Evolutionary conservation across 2,797 vertebrate genomes (phyloP).

Genomic region (Argya squamiceps): DNA sequence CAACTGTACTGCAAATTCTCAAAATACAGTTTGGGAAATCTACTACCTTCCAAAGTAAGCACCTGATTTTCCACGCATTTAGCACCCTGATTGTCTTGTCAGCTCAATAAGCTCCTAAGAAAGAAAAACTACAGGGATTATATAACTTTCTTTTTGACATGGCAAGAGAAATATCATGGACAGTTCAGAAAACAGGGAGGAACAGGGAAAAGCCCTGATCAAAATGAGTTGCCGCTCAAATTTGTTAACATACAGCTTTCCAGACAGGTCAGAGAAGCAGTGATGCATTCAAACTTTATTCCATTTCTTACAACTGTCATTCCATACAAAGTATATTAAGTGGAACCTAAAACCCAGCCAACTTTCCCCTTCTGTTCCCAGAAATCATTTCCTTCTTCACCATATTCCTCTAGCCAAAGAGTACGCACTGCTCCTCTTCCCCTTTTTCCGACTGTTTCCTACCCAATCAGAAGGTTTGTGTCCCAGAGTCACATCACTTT

Average conservation of each 20-base stretch:
- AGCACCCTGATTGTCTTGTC: neutral
- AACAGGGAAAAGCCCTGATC: neutral
- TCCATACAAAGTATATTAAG: neutral
- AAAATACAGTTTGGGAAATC: neutral
- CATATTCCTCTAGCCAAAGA: neutral
- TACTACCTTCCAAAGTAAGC: neutral
- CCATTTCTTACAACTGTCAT: neutral
- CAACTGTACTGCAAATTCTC: neutral
- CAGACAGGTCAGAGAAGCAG: neutral
- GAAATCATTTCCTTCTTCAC: neutral
- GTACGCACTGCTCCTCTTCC: neutral
- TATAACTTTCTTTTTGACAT: neutral
- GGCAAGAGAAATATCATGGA: neutral
- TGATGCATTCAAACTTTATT: neutral
- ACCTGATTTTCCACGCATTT: neutral
- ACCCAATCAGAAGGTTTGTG: neutral
- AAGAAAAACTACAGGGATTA: neutral
- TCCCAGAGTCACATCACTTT: neutral
- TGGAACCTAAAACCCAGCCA: neutral
- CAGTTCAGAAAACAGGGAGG: neutral
- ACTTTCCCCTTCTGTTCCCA: neutral
- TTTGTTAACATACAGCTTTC: neutral
- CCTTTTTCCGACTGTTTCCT: neutral
- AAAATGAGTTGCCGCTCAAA: neutral
- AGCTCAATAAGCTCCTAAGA: neutral